Conservation (phyloP, 2,797 vertebrate genomes). For the Lacerta viridis region DNA sequence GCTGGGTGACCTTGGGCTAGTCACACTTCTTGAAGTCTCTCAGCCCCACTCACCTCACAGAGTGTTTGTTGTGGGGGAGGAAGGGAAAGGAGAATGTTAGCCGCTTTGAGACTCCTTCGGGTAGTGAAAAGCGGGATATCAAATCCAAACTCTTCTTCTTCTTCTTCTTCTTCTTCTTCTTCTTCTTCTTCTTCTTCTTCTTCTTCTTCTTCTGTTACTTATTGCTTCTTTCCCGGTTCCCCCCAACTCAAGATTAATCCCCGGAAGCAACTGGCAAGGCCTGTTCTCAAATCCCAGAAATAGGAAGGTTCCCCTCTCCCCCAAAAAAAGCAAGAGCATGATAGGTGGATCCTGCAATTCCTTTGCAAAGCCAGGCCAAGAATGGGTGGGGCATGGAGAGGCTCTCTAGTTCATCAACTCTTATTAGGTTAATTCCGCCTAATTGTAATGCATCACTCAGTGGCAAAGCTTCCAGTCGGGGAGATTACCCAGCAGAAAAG, state of each 20-base stretch:
- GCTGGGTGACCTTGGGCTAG: no score
- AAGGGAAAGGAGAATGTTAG: no score
- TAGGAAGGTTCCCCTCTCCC: background rate
- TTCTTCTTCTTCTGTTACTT: no score
- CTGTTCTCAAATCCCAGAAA: background rate
- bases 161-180: no score
- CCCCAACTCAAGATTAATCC: background rate
- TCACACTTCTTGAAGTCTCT: no score
- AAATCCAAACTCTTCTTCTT: no score
- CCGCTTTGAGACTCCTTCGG: no score
- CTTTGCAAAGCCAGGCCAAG: background rate
- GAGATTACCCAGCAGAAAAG: constrained; percentile 65
- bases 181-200: no score
- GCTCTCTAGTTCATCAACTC: constrained; percentile 66
- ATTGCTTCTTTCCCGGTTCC: background rate
- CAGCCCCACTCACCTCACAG: no score
- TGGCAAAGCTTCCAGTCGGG: constrained; percentile 54
- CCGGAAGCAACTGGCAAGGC: background rate
- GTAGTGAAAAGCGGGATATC: no score
- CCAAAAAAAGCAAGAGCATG: no score
- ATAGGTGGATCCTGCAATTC: rapidly evolving
- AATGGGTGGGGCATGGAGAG: background rate
- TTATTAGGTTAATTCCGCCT: constrained; percentile 75
- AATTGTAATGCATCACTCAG: constrained; percentile 62
- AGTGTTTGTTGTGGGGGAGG: no score